Base-by-base conservation (phyloP, 2,888 invertebrate species). In the Pammene aurita region DNA sequence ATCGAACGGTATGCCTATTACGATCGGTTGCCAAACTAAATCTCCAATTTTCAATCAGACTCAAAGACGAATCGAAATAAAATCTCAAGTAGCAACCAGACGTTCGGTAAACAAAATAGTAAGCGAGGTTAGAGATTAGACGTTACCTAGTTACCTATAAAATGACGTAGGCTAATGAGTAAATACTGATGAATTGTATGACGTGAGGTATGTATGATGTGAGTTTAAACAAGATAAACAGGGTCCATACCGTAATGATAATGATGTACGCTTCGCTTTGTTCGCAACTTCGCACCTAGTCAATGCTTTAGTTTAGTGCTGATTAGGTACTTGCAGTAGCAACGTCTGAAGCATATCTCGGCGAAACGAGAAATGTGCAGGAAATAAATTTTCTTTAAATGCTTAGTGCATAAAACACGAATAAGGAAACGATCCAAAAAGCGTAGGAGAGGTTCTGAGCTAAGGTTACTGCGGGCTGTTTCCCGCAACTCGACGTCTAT, bases 11-110 rank as follows among this genome's bases (percentile, higher is more conserved):
- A 75, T 72, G 73, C 70, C 73, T 73, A 69, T 65, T 72, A 65
- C 63, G 63, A 71, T 62, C 57, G 62, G 66, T 63, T 76, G 74
- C 72, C 76, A 79, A 75, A 79, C 67, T 57, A 71, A 71, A 72
- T 72, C 67, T 71, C 71, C 56, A 70, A 75, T 69, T 74, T 75
- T 73, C 66, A 54, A 16, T 7, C 42, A 13, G 44, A 57, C 50
- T 56, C 56, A 34, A 55, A 67, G 50, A 57, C 68, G 63, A 66
- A 64, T 52, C 42, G 16, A 64, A 68, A 64, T 64, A 54, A 63
- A 68, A 46, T 58, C 57, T 68, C 64, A 41, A 68, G 68, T 58
- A 63, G 68, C 52, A 57, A 41, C n/a, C 68, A 56, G 34, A 58
- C 63, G 57, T 42, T 44, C 50, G 0, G 38, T 18, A 61, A 48